Percentiles rank a stretch among this genome's conserved stretches.
Conservation (phyloP, 2,797 vertebrate genomes). For the Ambastaia sidthimunki region DNA sequence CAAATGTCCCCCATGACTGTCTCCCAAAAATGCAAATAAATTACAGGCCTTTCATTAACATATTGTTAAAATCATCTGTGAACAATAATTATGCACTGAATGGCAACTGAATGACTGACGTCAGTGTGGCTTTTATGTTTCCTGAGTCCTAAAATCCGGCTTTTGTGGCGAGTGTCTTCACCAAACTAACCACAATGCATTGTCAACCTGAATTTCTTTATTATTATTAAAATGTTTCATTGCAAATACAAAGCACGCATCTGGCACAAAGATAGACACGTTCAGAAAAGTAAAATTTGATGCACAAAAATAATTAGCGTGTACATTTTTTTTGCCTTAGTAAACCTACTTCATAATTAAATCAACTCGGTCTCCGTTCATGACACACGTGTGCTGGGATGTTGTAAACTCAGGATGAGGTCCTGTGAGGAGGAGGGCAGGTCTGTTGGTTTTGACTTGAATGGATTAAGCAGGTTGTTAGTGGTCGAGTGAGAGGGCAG, state of each 20-base stretch:
- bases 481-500: slow-evolving; percentile 70
- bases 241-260: background rate
- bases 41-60: slow-evolving; percentile 7
- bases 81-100: slow-evolving; percentile 16
- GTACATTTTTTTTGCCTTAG: too few relatives aligned
- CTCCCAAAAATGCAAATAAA: slow-evolving; percentile 31
- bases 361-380: background rate
- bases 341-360: background rate
- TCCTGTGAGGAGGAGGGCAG: slow-evolving; percentile 29
- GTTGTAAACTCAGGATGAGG: slow-evolving; percentile 19
- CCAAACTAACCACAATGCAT: slow-evolving; percentile 10
- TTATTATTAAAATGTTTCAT: background rate
- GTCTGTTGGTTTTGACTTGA: slow-evolving; percentile 41
- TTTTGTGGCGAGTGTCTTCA: background rate
- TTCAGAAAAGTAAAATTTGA: background rate
- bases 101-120: slow-evolving; percentile 5
- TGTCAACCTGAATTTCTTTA: background rate
- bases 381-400: background rate
- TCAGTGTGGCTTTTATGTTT: slow-evolving; percentile 9
- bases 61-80: slow-evolving; percentile 40
- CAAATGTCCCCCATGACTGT: slow-evolving; percentile 21
- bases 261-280: background rate
- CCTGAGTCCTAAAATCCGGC: slow-evolving; percentile 29
- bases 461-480: slow-evolving; percentile 17
- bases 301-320: too few relatives aligned